A percentile compares a stretch with the other conserved stretches of the same genome.
Evolutionary conservation across 2,797 vertebrate species (phyloP).

Genomic region (Tadarida brasiliensis): DNA sequence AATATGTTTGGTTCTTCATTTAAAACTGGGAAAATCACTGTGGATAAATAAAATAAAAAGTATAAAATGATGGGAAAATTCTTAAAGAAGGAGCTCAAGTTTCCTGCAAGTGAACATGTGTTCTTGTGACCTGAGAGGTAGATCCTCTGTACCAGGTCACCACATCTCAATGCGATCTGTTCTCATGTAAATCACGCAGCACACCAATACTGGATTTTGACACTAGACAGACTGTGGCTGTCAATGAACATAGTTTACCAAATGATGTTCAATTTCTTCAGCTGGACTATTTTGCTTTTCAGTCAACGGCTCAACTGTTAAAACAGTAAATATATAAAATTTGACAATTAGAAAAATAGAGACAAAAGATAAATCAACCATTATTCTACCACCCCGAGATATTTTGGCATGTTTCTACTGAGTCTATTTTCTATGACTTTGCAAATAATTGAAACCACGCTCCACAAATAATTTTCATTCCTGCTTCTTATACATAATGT

Average conservation of each 20-base stretch:
- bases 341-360: neutral
- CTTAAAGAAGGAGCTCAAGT: neutral
- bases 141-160: neutral
- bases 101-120: neutral
- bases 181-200: neutral
- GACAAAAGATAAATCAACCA: neutral
- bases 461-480: neutral
- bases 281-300: neutral
- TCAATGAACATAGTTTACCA: neutral
- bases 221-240: neutral
- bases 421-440: neutral
- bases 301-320: neutral
- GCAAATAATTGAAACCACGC: neutral
- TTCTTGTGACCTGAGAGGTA: neutral
- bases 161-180: neutral
- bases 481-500: neutral
- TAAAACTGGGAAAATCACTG: neutral
- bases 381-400: neutral
- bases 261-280: neutral
- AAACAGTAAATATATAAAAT: neutral
- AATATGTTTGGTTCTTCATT: neutral
- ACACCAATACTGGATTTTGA: neutral
- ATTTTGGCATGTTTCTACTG: neutral
- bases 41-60: neutral
- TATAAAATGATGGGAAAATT: neutral